phyloP scores from a whole-genome alignment of 1,140 invertebrate genomes.

The Drosophila athabasca region DNA sequence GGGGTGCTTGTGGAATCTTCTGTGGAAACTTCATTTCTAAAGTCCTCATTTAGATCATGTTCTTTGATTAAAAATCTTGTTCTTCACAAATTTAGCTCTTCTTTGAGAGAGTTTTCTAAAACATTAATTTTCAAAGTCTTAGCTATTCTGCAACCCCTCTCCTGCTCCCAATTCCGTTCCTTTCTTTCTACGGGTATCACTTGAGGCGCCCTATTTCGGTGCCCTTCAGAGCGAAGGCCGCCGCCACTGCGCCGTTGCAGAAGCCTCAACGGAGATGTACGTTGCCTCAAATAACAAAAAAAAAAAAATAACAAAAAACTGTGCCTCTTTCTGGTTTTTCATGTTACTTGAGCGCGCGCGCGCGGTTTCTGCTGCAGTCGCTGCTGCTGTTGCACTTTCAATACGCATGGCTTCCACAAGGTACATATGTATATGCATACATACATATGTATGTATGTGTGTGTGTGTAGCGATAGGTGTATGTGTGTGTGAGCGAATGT shows the following conservation, averaged over 20 bases:
- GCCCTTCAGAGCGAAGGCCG: constrained; percentile 57
- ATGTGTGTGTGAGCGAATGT: constrained; percentile 45
- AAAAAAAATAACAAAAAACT: constrained; percentile 61
- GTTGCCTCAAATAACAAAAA: constrained; percentile 46
- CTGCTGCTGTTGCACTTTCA: constrained; percentile 54
- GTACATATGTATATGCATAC: constrained; percentile 23
- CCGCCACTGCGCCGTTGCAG: constrained; percentile 35
- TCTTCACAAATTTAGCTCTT: too few relatives aligned
- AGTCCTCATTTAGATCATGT: too few relatives aligned
- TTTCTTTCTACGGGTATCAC: too few relatives aligned
- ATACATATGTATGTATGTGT: constrained; percentile 16
- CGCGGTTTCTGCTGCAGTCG: constrained; percentile 46
- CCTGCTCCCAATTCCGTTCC: background rate
- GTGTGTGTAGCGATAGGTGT: constrained; percentile 27
- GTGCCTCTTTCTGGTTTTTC: constrained; percentile 80
- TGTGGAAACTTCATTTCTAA: too few relatives aligned
- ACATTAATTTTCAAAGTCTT: background rate
- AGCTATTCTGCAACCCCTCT: constrained; percentile 21
- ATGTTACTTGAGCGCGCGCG: constrained; percentile 60
- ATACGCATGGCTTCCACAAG: constrained; percentile 74
- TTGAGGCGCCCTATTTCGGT: constrained; percentile 40
- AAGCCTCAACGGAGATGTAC: constrained; percentile 44
- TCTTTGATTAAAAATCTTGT: too few relatives aligned
- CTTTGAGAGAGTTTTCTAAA: background rate
- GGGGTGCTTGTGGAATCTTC: background rate